Percentiles rank a stretch among this genome's conserved stretches.
phyloP scores from a whole-genome alignment of 2,888 invertebrate genomes.

The Drosophila acutilabella region DNA sequence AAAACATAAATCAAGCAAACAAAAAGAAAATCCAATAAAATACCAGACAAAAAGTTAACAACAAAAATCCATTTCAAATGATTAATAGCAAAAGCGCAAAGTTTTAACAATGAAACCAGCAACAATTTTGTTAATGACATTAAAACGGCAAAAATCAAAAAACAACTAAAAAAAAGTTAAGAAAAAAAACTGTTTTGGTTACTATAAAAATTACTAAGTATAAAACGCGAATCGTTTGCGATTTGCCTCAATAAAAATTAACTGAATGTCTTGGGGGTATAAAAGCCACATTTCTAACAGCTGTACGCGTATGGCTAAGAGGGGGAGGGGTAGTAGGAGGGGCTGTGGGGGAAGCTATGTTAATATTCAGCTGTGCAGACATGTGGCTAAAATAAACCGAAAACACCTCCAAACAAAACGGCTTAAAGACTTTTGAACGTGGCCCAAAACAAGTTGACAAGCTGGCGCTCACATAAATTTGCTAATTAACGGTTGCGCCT shows the following conservation, averaged over 20 bases:
- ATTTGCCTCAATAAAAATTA: conserved; percentile 67
- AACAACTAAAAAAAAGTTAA: conserved; percentile 2
- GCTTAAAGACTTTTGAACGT: conserved; percentile 26
- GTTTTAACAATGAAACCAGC: conserved; percentile 57
- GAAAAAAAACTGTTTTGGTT: conserved; percentile 14
- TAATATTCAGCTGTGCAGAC: too few species aligned
- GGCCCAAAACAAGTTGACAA: conserved; percentile 73
- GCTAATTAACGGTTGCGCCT: conserved; percentile 76
- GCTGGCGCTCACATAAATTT: conserved; percentile 68
- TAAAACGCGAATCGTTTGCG: conserved; percentile 58
- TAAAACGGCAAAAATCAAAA: conserved; percentile 51
- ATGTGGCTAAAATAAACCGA: conserved; percentile 17
- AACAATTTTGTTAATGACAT: conserved; percentile 69
- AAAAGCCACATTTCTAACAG: conserved; percentile 29
- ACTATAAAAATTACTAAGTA: conserved; percentile 47
- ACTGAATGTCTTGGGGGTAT: conserved; percentile 64
- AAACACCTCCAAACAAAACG: conserved; percentile 46
- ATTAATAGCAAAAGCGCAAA: conserved; percentile 60
- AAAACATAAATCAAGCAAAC: conserved; percentile 70
- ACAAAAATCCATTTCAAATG: conserved; percentile 66
- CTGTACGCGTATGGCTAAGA: conserved; percentile 9
- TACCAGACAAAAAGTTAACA: conserved; percentile 2
- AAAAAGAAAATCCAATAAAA: conserved; percentile 64
- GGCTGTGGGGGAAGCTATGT: background rate
- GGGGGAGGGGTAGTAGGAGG: conserved; percentile 1